A percentile compares a stretch with the other conserved stretches of the same genome.
Evolutionary conservation across 2,113 vertebrate genomes (phyloP).

Genomic region (Dipodomys ordii): DNA sequence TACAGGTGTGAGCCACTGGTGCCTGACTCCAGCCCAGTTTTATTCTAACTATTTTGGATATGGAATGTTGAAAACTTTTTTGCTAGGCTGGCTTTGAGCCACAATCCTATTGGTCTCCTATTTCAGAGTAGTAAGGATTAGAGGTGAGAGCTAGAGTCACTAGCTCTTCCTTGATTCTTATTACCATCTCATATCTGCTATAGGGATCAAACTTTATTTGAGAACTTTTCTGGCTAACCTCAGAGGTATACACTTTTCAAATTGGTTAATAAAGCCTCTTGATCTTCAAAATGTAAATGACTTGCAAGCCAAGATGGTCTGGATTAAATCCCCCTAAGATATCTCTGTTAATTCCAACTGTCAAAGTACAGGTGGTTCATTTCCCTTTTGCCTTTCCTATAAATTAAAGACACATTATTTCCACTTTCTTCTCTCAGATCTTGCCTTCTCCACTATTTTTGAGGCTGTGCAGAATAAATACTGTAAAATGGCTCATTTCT

Average conservation of each 20-base stretch:
- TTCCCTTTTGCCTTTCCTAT: slow-evolving; percentile 9
- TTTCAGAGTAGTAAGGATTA: too few relatives aligned
- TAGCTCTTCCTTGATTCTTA: neutral
- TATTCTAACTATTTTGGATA: too few relatives aligned
- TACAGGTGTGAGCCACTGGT: too few relatives aligned
- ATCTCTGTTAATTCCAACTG: slow-evolving; percentile 59
- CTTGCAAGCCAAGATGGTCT: neutral
- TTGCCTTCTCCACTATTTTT: slow-evolving; percentile 62
- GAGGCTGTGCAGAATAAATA: slow-evolving; percentile 76
- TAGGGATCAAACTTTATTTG: slow-evolving; percentile 15
- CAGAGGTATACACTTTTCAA: slow-evolving; percentile 51
- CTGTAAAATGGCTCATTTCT: slow-evolving; percentile 71
- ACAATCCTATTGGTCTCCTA: too few relatives aligned
- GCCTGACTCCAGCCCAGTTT: too few relatives aligned
- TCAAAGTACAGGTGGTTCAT: neutral
- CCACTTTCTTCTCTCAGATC: slow-evolving; percentile 56
- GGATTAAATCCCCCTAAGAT: neutral
- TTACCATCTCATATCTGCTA: neutral
- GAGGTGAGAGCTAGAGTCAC: too few relatives aligned
- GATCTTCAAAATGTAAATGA: slow-evolving; percentile 74
- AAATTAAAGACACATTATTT: slow-evolving; percentile 74
- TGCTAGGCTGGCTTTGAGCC: too few relatives aligned
- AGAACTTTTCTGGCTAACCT: slow-evolving; percentile 28
- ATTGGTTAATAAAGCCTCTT: slow-evolving; percentile 57
- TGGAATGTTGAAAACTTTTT: too few relatives aligned